Evolutionary conservation across 1,140 invertebrate genomes (phyloP), one percentile per base, ranked within the genome.

Genomic region (Monochamus saltuarius): DNA sequence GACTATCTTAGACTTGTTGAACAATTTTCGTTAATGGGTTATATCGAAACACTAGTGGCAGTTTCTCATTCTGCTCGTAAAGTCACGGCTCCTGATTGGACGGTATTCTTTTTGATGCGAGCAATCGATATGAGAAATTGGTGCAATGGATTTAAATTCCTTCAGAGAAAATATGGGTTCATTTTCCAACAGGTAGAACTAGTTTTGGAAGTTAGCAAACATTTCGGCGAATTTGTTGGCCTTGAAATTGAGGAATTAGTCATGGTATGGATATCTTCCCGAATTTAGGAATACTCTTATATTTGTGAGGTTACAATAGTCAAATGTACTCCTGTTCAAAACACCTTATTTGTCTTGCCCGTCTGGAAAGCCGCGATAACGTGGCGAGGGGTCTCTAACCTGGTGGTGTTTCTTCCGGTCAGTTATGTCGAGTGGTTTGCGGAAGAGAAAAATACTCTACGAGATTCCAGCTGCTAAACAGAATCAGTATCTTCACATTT

Each of bases 181-280:
- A 50, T 19, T 17, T 50, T n/a, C 11, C 9, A 17, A n/a, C 11
- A 66, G 67, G 54, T 71, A 74, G 9, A 61, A 69, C 8, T 61
- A 54, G 39, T n/a, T n/a, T n/a, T n/a, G n/a, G n/a, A 74, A 75
- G 17, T 64, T 37, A 1, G 49, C 13, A 66, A 65, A 73, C 60
- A 71, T 65, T n/a, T n/a, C n/a, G 34, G 54, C 62, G 50, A 43
- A 68, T 10, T 56, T 61, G 39, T 70, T 51, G 7, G n/a, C n/a
- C n/a, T 39, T 39, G 60, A 63, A 72, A 38, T 66, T 51, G 9
- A 67, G 22, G 59, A 70, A 58, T 34, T 72, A 46, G 62, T 73
- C 62, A 37, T 75, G 62, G 59, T 74, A 71, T 9, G 71, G 70
- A 65, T 64, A 73, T 19, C 19, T 47, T 50, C 70, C 64, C 11